These are phyloP conservation scores for Corapipo altera DNA, from an alignment of 2,113 vertebrate species.

Conservation along the genomic window DNA sequence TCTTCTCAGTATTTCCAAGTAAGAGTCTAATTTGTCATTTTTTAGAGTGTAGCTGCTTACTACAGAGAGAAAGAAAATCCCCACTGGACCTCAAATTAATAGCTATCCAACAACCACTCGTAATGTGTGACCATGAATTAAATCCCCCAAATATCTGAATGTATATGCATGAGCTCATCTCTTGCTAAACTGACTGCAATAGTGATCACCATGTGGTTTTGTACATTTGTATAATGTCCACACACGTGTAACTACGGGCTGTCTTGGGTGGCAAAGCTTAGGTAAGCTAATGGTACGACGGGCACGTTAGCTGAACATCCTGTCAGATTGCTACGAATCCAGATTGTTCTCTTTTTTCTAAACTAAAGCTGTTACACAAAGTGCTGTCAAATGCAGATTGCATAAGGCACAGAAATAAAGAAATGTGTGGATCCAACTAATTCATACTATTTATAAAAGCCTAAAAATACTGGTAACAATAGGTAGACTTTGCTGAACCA, in stretches of 20 bases:
- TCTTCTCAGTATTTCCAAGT: background rate
- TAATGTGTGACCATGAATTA: background rate
- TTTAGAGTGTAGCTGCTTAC: background rate
- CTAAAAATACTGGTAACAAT: background rate
- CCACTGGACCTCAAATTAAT: background rate
- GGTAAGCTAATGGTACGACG: background rate
- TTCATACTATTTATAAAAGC: background rate
- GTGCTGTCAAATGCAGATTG: background rate
- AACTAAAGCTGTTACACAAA: background rate
- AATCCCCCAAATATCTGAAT: background rate
- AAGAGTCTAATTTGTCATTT: background rate
- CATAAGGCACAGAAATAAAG: background rate
- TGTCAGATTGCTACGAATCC: background rate
- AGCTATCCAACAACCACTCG: background rate
- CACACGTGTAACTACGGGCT: fast-evolving
- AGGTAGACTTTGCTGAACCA: background rate
- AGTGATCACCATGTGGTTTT: background rate
- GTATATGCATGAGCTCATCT: background rate
- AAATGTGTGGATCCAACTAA: background rate
- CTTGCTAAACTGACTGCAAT: background rate
- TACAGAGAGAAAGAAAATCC: background rate
- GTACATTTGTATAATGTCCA: background rate
- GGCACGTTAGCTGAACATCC: background rate
- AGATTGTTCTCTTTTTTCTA: background rate
- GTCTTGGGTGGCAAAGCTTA: background rate